Percentiles rank a stretch among this genome's conserved stretches.
Conservation (phyloP, 2,888 invertebrate genomes). For the Amiota mariae region DNA sequence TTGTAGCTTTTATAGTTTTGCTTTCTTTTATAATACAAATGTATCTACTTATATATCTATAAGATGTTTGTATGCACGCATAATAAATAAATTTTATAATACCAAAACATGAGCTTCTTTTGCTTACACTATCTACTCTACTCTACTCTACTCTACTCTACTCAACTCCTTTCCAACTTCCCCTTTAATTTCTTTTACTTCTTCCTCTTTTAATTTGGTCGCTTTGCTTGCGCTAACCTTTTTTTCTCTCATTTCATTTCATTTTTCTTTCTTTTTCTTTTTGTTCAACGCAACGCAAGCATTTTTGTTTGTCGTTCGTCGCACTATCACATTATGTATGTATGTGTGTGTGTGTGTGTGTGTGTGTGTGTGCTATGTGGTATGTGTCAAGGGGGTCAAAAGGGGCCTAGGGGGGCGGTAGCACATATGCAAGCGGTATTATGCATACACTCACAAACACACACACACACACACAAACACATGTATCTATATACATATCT, state of each 20-base stretch:
- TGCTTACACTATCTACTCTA: not conserved
- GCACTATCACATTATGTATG: constrained; percentile 51
- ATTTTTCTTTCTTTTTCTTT: constrained; percentile 7
- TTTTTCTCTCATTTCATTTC: not conserved
- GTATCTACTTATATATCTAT: not conserved
- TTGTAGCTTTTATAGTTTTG: not conserved
- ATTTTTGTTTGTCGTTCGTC: constrained; percentile 29
- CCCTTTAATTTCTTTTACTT: not conserved
- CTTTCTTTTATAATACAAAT: not conserved
- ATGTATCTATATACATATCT: constrained; percentile 33
- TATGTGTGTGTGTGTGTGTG: not conserved
- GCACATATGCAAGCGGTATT: constrained; percentile 49
- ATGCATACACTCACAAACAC: not conserved
- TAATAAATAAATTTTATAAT: constrained; percentile 15
- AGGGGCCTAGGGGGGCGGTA: constrained; percentile 5
- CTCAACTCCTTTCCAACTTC: not conserved
- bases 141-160: not conserved
- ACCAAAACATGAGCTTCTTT: constrained; percentile 13
- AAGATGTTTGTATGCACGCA: constrained; percentile 17
- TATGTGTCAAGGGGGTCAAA: not conserved
- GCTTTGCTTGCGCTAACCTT: not conserved
- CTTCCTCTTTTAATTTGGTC: too few relatives aligned
- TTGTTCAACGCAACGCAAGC: constrained; percentile 18
- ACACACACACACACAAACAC: too few relatives aligned
- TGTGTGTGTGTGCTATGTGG: not conserved